phyloP scores from a whole-genome alignment of 2,888 invertebrate genomes.

The Panopea generosa region DNA sequence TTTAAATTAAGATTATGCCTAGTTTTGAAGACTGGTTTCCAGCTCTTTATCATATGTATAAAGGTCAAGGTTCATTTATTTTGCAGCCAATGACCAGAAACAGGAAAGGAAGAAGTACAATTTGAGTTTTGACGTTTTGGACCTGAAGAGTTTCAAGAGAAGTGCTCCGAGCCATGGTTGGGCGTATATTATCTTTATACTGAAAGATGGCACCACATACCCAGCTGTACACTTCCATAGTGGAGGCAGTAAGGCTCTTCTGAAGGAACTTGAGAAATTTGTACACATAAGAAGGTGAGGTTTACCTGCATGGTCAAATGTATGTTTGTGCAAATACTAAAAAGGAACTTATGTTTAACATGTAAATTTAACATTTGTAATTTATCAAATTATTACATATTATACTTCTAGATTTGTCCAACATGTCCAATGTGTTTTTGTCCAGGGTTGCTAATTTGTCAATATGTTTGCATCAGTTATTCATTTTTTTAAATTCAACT shows the following conservation, averaged over 20 bases:
- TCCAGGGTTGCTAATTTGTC: too few relatives aligned
- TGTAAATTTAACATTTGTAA: too few relatives aligned
- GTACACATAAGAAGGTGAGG: slow-evolving; percentile 87
- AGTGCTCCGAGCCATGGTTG: slow-evolving; percentile 82
- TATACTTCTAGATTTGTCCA: too few relatives aligned
- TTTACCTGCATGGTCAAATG: neutral
- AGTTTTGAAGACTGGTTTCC: neutral
- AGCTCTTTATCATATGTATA: neutral
- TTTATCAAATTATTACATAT: too few relatives aligned
- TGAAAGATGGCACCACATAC: slow-evolving; percentile 90
- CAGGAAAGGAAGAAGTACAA: slow-evolving; percentile 79
- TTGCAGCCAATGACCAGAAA: slow-evolving; percentile 55
- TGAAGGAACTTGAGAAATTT: slow-evolving; percentile 86
- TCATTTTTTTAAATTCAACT: too few relatives aligned
- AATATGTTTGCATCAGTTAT: too few relatives aligned
- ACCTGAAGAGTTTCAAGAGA: slow-evolving; percentile 88
- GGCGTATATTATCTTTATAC: slow-evolving; percentile 87
- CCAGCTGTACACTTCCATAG: slow-evolving; percentile 95
- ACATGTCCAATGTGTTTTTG: too few relatives aligned
- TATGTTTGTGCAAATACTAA: too few relatives aligned
- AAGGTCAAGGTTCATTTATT: too few relatives aligned
- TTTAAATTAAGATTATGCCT: too few relatives aligned
- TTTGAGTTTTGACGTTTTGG: slow-evolving; percentile 87
- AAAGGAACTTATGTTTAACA: too few relatives aligned
- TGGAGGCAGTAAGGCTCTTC: slow-evolving; percentile 93